Evolutionary conservation across 2,888 invertebrate genomes (phyloP), one percentile per base, ranked within the genome.

Genomic region (Andrena chrysosceles): DNA sequence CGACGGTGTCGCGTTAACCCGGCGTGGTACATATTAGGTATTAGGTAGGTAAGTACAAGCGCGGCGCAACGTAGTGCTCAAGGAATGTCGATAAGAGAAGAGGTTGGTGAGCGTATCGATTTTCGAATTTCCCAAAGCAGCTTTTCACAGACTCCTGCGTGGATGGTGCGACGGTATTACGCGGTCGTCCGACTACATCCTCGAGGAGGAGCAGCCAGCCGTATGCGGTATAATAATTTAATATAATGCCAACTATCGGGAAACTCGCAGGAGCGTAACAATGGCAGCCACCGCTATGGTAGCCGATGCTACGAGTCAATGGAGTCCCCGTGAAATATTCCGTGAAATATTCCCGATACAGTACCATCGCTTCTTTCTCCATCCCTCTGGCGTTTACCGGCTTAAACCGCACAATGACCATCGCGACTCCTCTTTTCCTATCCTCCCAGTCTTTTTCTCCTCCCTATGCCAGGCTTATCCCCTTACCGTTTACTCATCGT

Each of bases 211-310:
- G 70, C 81, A 60, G 31, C 82, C 59, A 60, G 63, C 67, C 68
- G 77, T 85, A 74, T 85, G 85, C 81, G 67, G 84, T 89, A 83
- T 85, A 84, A 87, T 90, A 90, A 90, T 89, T 89, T 90, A 89
- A 89, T 89, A 89, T 85, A 84, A 89, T 81, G 72, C 75, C 86
- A 89, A 89, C 89, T 91, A 90, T 91, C 83, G 90, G 91, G 86
- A 90, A 89, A 89, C 87, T 85, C 84, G 84, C 63, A 69, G 81
- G 80, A 76, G 81, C 87, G 85, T 89, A 91, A 90, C 90, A 91
- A 90, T 88, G 85, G 73, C 60, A 56, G 42, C 71, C 71, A 69
- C 54, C 68, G 71, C 33, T 54, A 52, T 31, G 76, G 26, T 76
- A 56, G 82, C 67, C 85, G 85, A 42, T 42, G 16, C 42, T 42